Evolutionary conservation across 2,113 vertebrate species (phyloP), one percentile per base, ranked within the genome.

Genomic region (Nymphicus hollandicus): DNA sequence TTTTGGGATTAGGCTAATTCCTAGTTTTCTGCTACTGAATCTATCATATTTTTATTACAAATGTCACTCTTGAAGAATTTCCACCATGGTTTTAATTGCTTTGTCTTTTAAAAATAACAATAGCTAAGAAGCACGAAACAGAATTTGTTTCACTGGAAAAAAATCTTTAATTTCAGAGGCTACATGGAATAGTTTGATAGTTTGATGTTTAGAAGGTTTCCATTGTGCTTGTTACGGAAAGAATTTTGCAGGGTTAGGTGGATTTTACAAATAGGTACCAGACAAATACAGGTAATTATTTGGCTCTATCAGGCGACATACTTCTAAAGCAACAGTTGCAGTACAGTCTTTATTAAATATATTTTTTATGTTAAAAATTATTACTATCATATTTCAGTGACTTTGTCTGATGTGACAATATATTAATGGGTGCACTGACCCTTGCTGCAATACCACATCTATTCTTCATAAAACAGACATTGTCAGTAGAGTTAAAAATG

Each of bases 31-130:
- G 37, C 53, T 72, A 58, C 24, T 58, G 39, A 82, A 43, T 53
- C 63, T 71, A 16, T 79, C 61, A 52, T 49, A 81, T 41, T 92
- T 96, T 68, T 86, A 33, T 88, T 85, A 81, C 28, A 39, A 55
- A 90, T 89, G 39, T 89, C 1, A 5, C 44, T 89, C 52, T 60
- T 0, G 0, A 92, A 66, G 47, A 88, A 69, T 88, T 93, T 89
- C 71, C 37, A 77, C 20, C 47, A 44, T 64, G n/a, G 20, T 66
- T 91, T 95, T 88, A 90, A 88, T 84, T 83, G 44, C 72, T 81
- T 93, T 94, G 47, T 89, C 37, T 94, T 79, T 93, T 47, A 72
- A 78, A 93, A 93, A 60, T 73, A 89, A 31, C 50, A 73, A n/a
- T 71, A 53, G 43, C 60, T 81, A 91, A 73, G 79, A 85, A 95